Evolutionary conservation across 2,888 invertebrate genomes (phyloP), one percentile per base, ranked within the genome.

Genomic region (Polylopha cassiicola): DNA sequence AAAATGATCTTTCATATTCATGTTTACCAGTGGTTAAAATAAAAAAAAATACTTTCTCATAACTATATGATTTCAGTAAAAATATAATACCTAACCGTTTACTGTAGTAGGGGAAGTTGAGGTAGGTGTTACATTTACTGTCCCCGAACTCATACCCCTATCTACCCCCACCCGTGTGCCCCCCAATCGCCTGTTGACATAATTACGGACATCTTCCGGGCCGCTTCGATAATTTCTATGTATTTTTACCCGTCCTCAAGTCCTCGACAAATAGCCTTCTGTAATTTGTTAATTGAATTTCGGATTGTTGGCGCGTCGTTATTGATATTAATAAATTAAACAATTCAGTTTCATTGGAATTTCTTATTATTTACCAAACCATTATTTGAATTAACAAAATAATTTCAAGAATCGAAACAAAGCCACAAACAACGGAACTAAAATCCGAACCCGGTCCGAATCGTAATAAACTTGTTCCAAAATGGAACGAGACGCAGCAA

Each of bases 161-260:
- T n/a, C n/a, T n/a, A n/a, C 47, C 44, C 13, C 13, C 31, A 20
- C 26, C 42, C 38, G 39, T 32, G 50, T 38, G 50, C 44, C 42
- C 50, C 44, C 50, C 47, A 47, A 34, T 39, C 43, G 55, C 48
- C 55, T 48, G 49, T 50, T 65, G 65, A 68, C 65, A 67, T 71
- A 70, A 73, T 74, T 71, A 71, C 66, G 60, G 58, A 60, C 59
- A 68, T 65, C 51, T 57, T 48, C 46, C 48, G 41, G 22, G 36
- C 9, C 13, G 24, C 37, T n/a, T n/a, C n/a, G n/a, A 20, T 41
- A 30, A 21, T 41, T 36, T 30, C 23, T 26, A 26, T 29, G 29
- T 34, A 21, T 36, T 15, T 26, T 13, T 29, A 34, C 20, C 15
- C 22, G 24, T 13, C 1, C 18, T 31, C 6, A 32, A 11, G 11